Conservation (phyloP, 1,140 invertebrate species). For the Hesperophylax magnus region DNA sequence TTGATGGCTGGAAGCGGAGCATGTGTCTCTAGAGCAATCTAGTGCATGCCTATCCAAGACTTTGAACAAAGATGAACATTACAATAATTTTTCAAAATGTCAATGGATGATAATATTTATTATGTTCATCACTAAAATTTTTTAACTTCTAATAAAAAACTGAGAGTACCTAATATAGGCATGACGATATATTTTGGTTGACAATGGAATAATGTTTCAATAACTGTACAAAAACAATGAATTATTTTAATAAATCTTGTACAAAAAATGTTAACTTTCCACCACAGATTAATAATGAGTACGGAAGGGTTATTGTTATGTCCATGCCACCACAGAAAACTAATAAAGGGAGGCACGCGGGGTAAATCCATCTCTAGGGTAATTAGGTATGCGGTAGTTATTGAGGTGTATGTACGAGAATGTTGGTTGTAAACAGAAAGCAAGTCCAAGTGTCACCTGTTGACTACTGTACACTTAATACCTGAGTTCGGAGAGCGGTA, state of each 20-base stretch:
- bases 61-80: too few relatives aligned
- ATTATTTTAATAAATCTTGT: too few relatives aligned
- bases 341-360: conserved; percentile 14
- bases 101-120: too few relatives aligned
- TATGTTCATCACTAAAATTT: too few relatives aligned
- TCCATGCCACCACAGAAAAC: conserved; percentile 21
- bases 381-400: conserved; percentile 4
- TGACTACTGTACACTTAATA: conserved; percentile 64
- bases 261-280: neutral
- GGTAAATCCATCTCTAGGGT: neutral
- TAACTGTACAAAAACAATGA: neutral
- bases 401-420: neutral
- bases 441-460: conserved; percentile 18
- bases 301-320: neutral
- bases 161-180: too few relatives aligned
- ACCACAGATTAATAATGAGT: neutral
- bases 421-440: conserved; percentile 15
- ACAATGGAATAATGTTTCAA: neutral
- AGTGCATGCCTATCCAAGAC: too few relatives aligned
- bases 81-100: too few relatives aligned
- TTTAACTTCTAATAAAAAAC: too few relatives aligned
- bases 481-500: conserved; percentile 94
- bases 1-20: too few relatives aligned
- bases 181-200: neutral
- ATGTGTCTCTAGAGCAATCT: too few relatives aligned